phyloP scores from a whole-genome alignment of 2,797 vertebrate genomes.

The Cuniculus paca region DNA sequence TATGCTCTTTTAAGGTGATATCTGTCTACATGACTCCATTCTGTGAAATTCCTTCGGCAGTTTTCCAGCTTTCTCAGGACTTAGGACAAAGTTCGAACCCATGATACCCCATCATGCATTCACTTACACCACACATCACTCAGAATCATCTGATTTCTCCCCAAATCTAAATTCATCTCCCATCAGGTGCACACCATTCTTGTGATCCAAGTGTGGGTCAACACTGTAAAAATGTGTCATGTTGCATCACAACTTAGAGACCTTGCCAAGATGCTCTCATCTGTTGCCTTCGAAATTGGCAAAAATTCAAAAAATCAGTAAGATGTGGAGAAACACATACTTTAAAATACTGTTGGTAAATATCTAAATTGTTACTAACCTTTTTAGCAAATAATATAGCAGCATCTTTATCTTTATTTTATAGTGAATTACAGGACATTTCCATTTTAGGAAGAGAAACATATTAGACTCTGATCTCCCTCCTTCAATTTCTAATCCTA shows the following conservation, averaged over 20 bases:
- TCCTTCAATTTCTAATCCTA: slow-evolving; percentile 28
- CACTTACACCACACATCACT: neutral
- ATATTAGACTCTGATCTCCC: neutral
- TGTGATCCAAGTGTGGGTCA: neutral
- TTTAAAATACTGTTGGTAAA: neutral
- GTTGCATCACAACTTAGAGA: neutral
- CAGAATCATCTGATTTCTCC: neutral
- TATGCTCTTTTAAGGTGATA: neutral
- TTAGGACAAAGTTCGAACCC: neutral
- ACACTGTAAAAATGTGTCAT: neutral
- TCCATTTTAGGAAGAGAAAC: neutral
- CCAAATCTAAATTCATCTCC: neutral
- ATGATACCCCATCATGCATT: neutral
- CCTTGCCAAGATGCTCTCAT: neutral
- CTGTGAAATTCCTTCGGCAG: neutral
- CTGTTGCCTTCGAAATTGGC: neutral
- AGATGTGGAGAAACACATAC: neutral
- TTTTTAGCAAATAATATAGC: slow-evolving; percentile 28
- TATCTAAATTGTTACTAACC: slow-evolving; percentile 4
- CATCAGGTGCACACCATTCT: neutral
- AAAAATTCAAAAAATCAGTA: slow-evolving; percentile 9
- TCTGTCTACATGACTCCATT: neutral
- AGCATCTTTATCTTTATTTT: slow-evolving; percentile 33
- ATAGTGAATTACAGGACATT: neutral
- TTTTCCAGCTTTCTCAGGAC: neutral